Percentiles rank a stretch among this genome's conserved stretches.
phyloP scores from a whole-genome alignment of 2,113 vertebrate species.

The Mesitornis unicolor region DNA sequence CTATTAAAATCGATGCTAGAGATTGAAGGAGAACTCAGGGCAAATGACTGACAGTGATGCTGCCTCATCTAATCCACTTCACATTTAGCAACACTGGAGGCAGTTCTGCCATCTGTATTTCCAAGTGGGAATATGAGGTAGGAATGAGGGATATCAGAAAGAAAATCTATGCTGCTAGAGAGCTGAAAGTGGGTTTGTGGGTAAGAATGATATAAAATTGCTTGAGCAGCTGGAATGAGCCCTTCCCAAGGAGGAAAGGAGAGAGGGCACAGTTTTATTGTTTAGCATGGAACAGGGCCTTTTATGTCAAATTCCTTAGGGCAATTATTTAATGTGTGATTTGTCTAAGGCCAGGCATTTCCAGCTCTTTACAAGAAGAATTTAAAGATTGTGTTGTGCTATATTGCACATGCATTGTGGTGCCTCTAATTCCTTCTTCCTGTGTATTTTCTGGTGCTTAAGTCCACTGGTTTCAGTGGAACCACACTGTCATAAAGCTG shows the following conservation, averaged over 20 bases:
- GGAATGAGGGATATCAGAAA: not conserved
- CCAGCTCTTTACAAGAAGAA: not conserved
- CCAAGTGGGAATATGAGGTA: not conserved
- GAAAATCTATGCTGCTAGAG: not conserved
- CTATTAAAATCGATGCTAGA: not conserved
- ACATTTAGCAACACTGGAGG: not conserved
- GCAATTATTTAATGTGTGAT: not conserved
- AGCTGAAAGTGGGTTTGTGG: not conserved
- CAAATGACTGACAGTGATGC: not conserved
- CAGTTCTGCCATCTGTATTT: slow-evolving; percentile 5
- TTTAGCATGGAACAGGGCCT: not conserved
- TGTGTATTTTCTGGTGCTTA: not conserved
- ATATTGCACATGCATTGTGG: not conserved
- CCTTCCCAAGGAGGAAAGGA: not conserved
- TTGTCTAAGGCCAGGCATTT: not conserved
- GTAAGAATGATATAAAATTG: not conserved
- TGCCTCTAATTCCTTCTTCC: not conserved
- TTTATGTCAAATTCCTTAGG: not conserved
- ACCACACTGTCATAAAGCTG: not conserved
- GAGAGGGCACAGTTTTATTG: not conserved
- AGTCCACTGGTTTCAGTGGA: not conserved
- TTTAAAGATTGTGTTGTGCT: not conserved
- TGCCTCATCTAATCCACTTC: not conserved
- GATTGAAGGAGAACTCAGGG: not conserved
- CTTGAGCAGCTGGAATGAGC: not conserved